Conservation (phyloP, 2,797 vertebrate genomes). For the Takifugu ocellatus region DNA sequence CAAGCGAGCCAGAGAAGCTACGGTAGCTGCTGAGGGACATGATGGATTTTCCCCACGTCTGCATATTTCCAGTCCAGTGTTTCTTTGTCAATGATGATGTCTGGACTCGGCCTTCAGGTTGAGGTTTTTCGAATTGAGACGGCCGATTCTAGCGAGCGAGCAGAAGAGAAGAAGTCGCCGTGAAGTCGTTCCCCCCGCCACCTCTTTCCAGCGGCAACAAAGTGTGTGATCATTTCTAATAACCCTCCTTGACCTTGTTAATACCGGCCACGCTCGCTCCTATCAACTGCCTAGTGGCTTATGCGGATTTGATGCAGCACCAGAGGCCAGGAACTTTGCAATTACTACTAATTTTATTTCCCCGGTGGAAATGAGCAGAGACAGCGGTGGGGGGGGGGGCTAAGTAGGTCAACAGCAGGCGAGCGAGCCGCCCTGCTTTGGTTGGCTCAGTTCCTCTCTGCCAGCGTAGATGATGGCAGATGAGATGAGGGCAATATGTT, state of each 20-base stretch:
- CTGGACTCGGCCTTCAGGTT: too few species aligned
- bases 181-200: conserved; percentile 4
- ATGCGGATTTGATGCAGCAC: conserved; percentile 6
- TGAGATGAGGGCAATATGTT: conserved; percentile 70
- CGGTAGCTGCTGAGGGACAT: too few species aligned
- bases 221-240: conserved; percentile 32
- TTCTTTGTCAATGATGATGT: too few species aligned
- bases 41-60: too few species aligned
- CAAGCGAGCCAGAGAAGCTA: too few species aligned
- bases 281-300: conserved; percentile 39
- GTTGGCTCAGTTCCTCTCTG: conserved; percentile 59
- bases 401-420: conserved; percentile 73
- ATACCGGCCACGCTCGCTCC: conserved; percentile 20
- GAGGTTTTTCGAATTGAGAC: too few species aligned
- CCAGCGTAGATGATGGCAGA: conserved; percentile 66
- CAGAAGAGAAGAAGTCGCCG: conserved; percentile 1
- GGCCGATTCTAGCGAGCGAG: too few species aligned
- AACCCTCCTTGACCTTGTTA: conserved; percentile 36
- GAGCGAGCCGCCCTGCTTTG: conserved; percentile 48
- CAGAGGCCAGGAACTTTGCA: conserved; percentile 51
- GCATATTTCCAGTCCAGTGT: too few species aligned
- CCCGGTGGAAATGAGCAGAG: conserved; percentile 64
- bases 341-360: conserved; percentile 70
- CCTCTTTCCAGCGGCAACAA: conserved; percentile 1
- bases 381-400: conserved; percentile 37